A percentile compares a stretch with the other conserved stretches of the same genome.
phyloP scores from a whole-genome alignment of 2,888 invertebrate genomes.

The Bellardia pandia region DNA sequence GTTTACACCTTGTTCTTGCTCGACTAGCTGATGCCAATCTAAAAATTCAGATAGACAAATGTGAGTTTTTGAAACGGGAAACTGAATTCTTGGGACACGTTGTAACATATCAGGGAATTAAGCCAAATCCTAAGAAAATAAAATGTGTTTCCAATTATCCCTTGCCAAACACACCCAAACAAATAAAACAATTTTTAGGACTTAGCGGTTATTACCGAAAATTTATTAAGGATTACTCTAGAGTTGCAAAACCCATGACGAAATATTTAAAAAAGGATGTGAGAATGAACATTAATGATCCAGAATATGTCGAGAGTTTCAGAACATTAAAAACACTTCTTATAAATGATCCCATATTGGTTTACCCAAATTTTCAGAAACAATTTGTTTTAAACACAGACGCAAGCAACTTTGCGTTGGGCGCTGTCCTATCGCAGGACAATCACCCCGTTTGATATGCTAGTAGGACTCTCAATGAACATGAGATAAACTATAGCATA shows the following conservation, averaged over 20 bases:
- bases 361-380: conserved; percentile 75
- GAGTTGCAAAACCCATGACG: conserved; percentile 70
- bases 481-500: conserved; percentile 69
- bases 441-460: conserved; percentile 64
- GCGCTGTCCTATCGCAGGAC: conserved; percentile 67
- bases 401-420: conserved; percentile 69
- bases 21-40: conserved; percentile 39
- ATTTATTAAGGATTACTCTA: no score
- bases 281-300: no score
- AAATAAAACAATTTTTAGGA: no score
- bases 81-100: no score
- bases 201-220: no score
- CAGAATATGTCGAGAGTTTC: no score
- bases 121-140: no score
- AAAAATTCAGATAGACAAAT: conserved; percentile 61
- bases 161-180: no score
- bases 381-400: conserved; percentile 74
- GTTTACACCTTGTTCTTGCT: no score
- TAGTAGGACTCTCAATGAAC: conserved; percentile 74
- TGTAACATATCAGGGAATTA: no score
- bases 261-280: conserved; percentile 68
- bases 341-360: conserved; percentile 79
- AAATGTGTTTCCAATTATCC: no score
- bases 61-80: not conserved
- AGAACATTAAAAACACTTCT: no score